phyloP scores from a whole-genome alignment of 2,113 vertebrate species.

The Dissostichus mawsoni region DNA sequence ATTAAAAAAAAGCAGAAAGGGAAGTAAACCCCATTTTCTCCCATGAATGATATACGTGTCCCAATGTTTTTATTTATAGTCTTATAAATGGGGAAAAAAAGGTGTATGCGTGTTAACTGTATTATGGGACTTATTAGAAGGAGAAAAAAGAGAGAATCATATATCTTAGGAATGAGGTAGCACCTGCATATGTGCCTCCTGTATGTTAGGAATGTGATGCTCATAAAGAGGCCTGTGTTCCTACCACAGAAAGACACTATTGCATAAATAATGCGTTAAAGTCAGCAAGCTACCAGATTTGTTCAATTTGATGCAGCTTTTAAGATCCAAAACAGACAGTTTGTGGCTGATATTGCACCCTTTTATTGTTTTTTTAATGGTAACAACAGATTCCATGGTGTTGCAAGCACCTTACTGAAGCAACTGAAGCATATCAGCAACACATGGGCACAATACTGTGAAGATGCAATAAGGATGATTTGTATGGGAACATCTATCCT shows the following conservation, averaged over 20 bases:
- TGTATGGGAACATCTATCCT: slow-evolving; percentile 33
- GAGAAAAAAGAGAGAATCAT: not conserved
- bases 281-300: slow-evolving; percentile 50
- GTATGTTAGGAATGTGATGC: slow-evolving; percentile 39
- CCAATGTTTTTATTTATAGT: too few relatives aligned
- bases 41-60: too few relatives aligned
- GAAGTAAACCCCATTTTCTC: not conserved
- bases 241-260: slow-evolving; percentile 1
- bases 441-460: slow-evolving; percentile 44
- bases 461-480: slow-evolving; percentile 14
- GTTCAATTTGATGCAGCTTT: slow-evolving; percentile 14
- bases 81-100: too few relatives aligned
- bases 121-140: not conserved
- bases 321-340: slow-evolving; percentile 47
- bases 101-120: not conserved
- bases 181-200: slow-evolving; percentile 13
- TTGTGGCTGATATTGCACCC: slow-evolving; percentile 30
- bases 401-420: slow-evolving; percentile 56
- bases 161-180: slow-evolving; percentile 27
- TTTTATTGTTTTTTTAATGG: slow-evolving; percentile 36
- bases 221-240: not conserved
- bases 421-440: slow-evolving; percentile 43
- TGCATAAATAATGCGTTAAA: slow-evolving; percentile 17
- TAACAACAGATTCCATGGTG: slow-evolving; percentile 26
- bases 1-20: not conserved